Base-by-base conservation (phyloP, 2,888 invertebrate genomes). In the Amblyjoppa fuscipennis region DNA sequence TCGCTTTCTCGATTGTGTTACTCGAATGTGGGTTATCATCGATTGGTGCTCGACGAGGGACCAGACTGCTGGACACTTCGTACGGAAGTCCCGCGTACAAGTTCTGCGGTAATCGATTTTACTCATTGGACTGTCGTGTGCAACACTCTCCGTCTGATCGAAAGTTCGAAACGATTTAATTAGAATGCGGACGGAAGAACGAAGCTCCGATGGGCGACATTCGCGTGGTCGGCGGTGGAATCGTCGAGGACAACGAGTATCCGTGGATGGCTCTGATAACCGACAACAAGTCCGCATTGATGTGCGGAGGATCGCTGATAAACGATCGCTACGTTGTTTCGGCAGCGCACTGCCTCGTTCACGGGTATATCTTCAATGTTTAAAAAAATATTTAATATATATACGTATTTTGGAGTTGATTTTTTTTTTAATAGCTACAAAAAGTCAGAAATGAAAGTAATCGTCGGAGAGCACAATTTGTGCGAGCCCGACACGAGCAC, bases 201-300 rank as follows among this genome's bases (percentile, higher is more conserved):
- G 34, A 34, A 38, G 28, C 73, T 13, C 4, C 59, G 11, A 59
- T 87, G 28, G 87, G 85, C 16, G 84, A 87, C 51, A 79, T 89
- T 93, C 94, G 96, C 64, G 95, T 96, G 86, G 95, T 96, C 6
- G 96, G 96, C 2, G 96, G 95, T 0, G 89, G 94, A 6, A 91
- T 94, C 78, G 94, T 95, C 0, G 92, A 91, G 5, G 94, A 95
- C 0, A 95, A 95, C 88, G 94, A 95, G 0, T 95, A 94, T 88
- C 96, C 96, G 0, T 96, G 96, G 96, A 94, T 95, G 0, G 95
- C 95, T 1, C 95, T 95, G 28, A 91, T 94, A 45, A 87, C 95
- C 76, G 94, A 95, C 81, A 78, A 87, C 34, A 92, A 93, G 0
- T 93, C 94, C 5, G 91, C 92, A 16, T 93, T 95, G 92, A 95